Base-by-base conservation (phyloP, 2,797 vertebrate species). In the Chiroxiphia lanceolata region DNA sequence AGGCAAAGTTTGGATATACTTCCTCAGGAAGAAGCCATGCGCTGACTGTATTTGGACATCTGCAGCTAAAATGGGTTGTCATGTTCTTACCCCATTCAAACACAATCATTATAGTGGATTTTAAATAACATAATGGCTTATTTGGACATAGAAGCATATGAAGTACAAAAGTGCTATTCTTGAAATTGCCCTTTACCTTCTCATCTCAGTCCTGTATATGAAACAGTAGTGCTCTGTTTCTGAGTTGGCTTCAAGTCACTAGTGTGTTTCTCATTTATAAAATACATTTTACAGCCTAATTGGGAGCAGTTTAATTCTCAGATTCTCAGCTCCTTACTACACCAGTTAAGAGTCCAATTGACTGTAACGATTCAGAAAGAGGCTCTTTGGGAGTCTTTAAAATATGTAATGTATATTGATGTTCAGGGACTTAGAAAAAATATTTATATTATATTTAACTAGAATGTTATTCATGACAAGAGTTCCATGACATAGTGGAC, bases 301-400 rank as follows among this genome's bases (percentile, higher is more conserved):
- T 94, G 95, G 96, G 95, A 97, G 78, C 82, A 92, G 94, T 96
- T 96, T 94, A 94, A 93, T 88, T 95, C 90, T 96, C 93, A 93
- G 93, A 94, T 91, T 97, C 91, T 96, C 84, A 89, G 40, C 60
- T 92, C 40, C 90, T 94, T 94, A 47, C 81, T 89, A 64, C 27
- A 82, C 50, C 65, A 83, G 87, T 68, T 93, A 88, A 72, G 71
- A 92, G 45, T 72, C 89, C 91, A 95, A 97, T 87, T 97, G 94
- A 96, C 93, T 90, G 92, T 78, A 92, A 92, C 15, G 2, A 90
- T 56, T 92, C 87, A 85, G 82, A 95, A 95, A 76, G 69, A 76
- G 86, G 13, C 4, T 88, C 65, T 93, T 95, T 82, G 79, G 60
- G 87, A 92, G 47, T 40, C 75, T 92, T 94, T 90, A 74, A 33